A percentile compares a stretch with the other conserved stretches of the same genome.
Conservation (phyloP, 1,140 invertebrate genomes). For the Drosophila kohkoa region DNA sequence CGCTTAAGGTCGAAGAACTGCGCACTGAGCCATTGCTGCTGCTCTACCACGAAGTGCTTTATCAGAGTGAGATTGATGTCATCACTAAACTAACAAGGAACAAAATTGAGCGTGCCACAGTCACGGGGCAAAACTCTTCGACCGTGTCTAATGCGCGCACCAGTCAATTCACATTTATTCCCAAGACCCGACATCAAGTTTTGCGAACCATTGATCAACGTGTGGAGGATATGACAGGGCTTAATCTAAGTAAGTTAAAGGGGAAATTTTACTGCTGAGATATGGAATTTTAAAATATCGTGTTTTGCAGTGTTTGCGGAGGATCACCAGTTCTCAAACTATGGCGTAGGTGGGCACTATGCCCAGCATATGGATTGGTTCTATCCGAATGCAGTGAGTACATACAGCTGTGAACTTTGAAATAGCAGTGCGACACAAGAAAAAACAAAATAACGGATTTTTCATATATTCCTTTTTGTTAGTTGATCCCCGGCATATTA, state of each 20-base stretch:
- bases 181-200: constrained; percentile 91
- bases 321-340: constrained; percentile 88
- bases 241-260: constrained; percentile 87
- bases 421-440: too few species aligned
- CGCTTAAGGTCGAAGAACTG: constrained; percentile 96
- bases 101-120: constrained; percentile 89
- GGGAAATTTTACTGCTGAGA: too few species aligned
- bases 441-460: too few species aligned
- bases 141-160: constrained; percentile 93
- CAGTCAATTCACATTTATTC: constrained; percentile 98
- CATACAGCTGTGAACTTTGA: too few species aligned
- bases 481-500: too few species aligned
- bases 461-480: too few species aligned
- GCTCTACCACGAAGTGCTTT: constrained; percentile 95
- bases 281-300: background rate
- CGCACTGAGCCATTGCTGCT: constrained; percentile 93
- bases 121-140: constrained; percentile 92
- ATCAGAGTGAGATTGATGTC: constrained; percentile 94
- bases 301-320: constrained; percentile 85
- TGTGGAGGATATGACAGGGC: constrained; percentile 92
- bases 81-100: constrained; percentile 93
- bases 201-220: constrained; percentile 91
- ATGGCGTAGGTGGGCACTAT: constrained; percentile 91
- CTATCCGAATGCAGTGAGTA: constrained; percentile 29
- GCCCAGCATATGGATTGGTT: constrained; percentile 89